phyloP scores from a whole-genome alignment of 2,797 vertebrate species.

The Paramormyrops hopkinsi region DNA sequence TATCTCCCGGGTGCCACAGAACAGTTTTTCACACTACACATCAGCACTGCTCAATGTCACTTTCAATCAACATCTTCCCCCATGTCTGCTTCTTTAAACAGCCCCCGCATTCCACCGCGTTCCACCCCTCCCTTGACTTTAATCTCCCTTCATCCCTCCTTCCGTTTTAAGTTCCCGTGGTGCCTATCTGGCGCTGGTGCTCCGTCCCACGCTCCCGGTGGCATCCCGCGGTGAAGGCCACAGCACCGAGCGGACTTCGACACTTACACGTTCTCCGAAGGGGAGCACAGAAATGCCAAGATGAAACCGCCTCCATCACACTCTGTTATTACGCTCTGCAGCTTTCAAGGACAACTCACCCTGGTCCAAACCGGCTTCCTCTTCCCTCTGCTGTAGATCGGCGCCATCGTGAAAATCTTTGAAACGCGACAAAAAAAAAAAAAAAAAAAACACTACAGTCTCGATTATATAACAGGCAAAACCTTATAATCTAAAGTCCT shows the following conservation, averaged over 20 bases:
- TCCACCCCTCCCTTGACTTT: not conserved
- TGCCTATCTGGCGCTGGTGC: not conserved
- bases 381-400: slow-evolving; percentile 55
- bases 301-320: not conserved
- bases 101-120: not conserved
- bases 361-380: slow-evolving; percentile 68
- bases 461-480: not conserved
- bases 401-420: slow-evolving; percentile 52
- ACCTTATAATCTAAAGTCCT: not conserved
- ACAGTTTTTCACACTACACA: not conserved
- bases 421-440: not conserved
- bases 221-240: not conserved
- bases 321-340: slow-evolving; percentile 13
- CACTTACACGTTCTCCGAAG: not conserved
- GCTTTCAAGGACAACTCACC: slow-evolving; percentile 60
- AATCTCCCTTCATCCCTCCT: not conserved
- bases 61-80: not conserved
- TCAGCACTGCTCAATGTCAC: not conserved
- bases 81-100: not conserved
- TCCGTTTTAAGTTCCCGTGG: not conserved
- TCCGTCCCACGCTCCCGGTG: not conserved
- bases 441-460: not conserved
- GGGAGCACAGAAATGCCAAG: not conserved
- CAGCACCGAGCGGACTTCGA: not conserved
- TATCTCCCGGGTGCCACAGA: not conserved